Evolutionary conservation across 2,113 vertebrate genomes (phyloP), one percentile per base, ranked within the genome.

Genomic region (Egretta garzetta): DNA sequence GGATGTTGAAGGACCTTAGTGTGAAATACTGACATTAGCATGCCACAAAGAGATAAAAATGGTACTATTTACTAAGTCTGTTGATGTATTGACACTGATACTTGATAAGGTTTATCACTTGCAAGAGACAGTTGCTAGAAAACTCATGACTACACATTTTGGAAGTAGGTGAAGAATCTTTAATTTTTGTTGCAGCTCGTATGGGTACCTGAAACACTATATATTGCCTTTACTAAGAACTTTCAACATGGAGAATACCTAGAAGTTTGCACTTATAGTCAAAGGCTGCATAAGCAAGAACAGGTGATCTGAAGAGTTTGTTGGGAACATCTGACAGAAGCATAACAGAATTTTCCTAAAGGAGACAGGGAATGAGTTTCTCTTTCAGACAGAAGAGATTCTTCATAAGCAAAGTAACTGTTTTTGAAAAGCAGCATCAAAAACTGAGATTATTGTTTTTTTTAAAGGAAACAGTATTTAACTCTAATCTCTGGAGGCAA

Each of bases 371-470:
- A 77, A 70, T 19, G 1, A 64, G 21, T 43, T 76, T 75, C 28
- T 66, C 28, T 60, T 85, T 62, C 30, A 43, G 13, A 26, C 24
- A 53, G 17, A 88, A 73, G 7, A 59, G 5, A 68, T n/a, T 35
- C 8, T 67, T 67, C 27, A 30, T 0, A 0, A 83, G 32, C 6
- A 53, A 74, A 63, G 30, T n/a, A 28, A 5, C 0, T 66, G 6
- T 14, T 80, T n/a, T n/a, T n/a, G n/a, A n/a, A n/a, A n/a, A n/a
- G n/a, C n/a, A n/a, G n/a, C n/a, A n/a, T n/a, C n/a, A n/a, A n/a
- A n/a, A 79, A 14, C 14, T 49, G 16, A 79, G 5, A 59, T 43
- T 74, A 37, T 6, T 63, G 3, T 0, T 8, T 33, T n/a, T 83
- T 87, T 52, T 53, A 23, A 66, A 85, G 35, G 49, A 60, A 80